Evolutionary conservation across 2,888 invertebrate genomes (phyloP).

Genomic region (Drosophila mettleri): DNA sequence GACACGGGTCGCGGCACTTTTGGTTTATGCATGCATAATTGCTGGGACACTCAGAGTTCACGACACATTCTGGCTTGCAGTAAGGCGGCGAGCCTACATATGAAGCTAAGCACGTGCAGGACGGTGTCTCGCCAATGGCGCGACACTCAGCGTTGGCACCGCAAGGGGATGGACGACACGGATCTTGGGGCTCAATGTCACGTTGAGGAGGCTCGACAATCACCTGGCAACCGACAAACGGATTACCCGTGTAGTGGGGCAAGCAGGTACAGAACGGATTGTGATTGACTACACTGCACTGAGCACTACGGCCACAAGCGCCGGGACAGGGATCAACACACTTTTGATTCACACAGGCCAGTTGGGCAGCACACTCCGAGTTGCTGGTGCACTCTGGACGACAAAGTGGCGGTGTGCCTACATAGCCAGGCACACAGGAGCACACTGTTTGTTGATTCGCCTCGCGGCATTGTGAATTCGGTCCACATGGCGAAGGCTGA

Average conservation of each 20-base stretch:
- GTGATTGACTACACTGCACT: slow-evolving; percentile 88
- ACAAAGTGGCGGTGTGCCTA: slow-evolving; percentile 90
- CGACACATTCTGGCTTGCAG: slow-evolving; percentile 90
- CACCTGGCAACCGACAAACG: slow-evolving; percentile 90
- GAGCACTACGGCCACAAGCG: slow-evolving; percentile 87
- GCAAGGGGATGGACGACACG: slow-evolving; percentile 90
- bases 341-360: slow-evolving; percentile 90
- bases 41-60: slow-evolving; percentile 89
- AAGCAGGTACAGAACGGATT: slow-evolving; percentile 92
- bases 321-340: slow-evolving; percentile 90
- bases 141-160: slow-evolving; percentile 90
- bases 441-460: slow-evolving; percentile 90
- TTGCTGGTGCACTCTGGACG: slow-evolving; percentile 90
- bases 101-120: slow-evolving; percentile 90
- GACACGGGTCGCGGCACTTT: slow-evolving; percentile 91
- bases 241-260: slow-evolving; percentile 89
- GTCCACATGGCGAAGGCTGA: slow-evolving; percentile 89
- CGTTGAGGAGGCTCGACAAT: slow-evolving; percentile 85
- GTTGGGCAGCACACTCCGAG: slow-evolving; percentile 88
- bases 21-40: slow-evolving; percentile 90
- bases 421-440: slow-evolving; percentile 88
- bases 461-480: slow-evolving; percentile 91
- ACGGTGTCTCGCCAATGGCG: slow-evolving; percentile 88
- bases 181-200: slow-evolving; percentile 85
- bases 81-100: slow-evolving; percentile 90